Evolutionary conservation across 2,888 invertebrate genomes (phyloP), one percentile per base, ranked within the genome.

Genomic region (Orthonychiurus folsomi): DNA sequence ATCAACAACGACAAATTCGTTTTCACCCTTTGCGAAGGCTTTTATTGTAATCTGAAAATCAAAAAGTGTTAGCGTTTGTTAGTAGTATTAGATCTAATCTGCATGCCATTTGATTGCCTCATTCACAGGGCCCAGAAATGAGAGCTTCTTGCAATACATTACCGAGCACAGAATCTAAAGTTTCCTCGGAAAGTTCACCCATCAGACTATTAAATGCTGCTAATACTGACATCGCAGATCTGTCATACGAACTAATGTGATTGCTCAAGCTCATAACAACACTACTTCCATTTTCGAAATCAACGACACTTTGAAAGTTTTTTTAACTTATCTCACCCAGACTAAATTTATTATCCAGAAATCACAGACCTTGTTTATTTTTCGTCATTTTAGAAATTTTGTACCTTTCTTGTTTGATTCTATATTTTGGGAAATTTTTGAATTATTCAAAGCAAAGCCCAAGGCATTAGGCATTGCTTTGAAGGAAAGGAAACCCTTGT

Each of bases 121-220:
- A 56, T 70, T 62, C 52, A 68, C 67, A 27, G 65, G 62, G 15
- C 70, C 70, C 20, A 70, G 62, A 56, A 65, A 70, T 28, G 68
- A 27, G 1, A 68, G 63, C 56, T 64, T 67, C 1, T 66, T 65
- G 58, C 70, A 70, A 28, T 65, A 67, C 5, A 52, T 52, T 23
- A 12, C 20, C 52, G 3, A n/a, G 3, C 12, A 52, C 52, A 9
- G 52, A 52, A 23, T 52, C n/a, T 20, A 52, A 20, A 9, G 20
- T 52, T 23, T 52, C 52, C n/a, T 21, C 5, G 3, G n/a, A 5
- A 9, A 12, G 52, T 52, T 52, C 52, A 9, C 52, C 52, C 5
- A 20, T 23, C 20, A 12, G 5, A 9, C 3, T 12, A 23, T 52
- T 52, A n/a, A 52, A 9, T 52, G 12, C n/a, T n/a, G n/a, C 52